Base-by-base conservation (phyloP, 2,888 invertebrate species). In the Kuschelorhynchus macadamiae region DNA sequence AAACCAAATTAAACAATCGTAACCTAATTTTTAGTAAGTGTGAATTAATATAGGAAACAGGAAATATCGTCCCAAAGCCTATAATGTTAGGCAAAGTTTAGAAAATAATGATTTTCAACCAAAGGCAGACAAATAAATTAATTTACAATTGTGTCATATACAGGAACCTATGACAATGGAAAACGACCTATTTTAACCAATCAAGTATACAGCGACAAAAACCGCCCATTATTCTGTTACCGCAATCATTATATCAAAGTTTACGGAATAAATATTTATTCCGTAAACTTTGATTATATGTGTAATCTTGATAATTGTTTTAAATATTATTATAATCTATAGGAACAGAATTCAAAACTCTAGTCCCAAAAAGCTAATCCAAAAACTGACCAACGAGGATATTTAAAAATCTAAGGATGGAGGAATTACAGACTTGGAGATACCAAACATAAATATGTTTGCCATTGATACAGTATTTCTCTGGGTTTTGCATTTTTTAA, bases 1-100 rank as follows among this genome's bases (percentile, higher is more conserved):
- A 20, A 18, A 44, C 9, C 18, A 18, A 8, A 44, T 7, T 18
- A n/a, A 44, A 44, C 18, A 44, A 44, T 44, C 18, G 44, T 18
- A 44, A 44, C 20, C 17, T 44, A 44, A 44, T 44, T 11, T 44
- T 18, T 18, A 44, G 44, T 18, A n/a, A 44, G 9, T 44, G 44
- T 44, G 18, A 8, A 18, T 16, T 44, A 44, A 18, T 16, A 44
- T 44, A 44, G 8, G 18, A 18, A 44, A 44, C 18, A 44, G 20
- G 9, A 44, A 44, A 44, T 44, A 44, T 44, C 18, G 16, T 18
- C 9, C 14, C 18, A 44, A 16, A 14, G 9, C 18, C 1, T 44
- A 8, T 44, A 18, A 44, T 44, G 18, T 44, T 8, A 44, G 14
- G 4, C 44, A 18, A 18, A 14, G 9, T 17, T 44, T 44, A 1